Base-by-base conservation (phyloP, 2,888 invertebrate species). In the Chromoteleia sp. region DNA sequence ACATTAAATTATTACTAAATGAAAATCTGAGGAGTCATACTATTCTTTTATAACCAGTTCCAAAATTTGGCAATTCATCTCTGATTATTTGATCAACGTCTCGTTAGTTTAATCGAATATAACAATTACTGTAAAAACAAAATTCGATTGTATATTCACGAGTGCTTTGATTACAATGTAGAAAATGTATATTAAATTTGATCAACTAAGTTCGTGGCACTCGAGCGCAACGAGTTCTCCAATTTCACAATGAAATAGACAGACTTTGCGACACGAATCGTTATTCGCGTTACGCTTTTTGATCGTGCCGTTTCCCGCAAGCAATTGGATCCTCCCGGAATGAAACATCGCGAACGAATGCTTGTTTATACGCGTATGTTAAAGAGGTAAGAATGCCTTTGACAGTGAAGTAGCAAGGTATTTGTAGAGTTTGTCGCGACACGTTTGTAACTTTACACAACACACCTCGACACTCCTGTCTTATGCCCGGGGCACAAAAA, bases 371-470 rank as follows among this genome's bases (percentile, higher is more conserved):
- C 45, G 59, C 12, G 10, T 7, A 70, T 43, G 71, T 33, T 65
- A 76, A 71, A 71, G 65, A 81, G 81, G 59, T 52, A 61, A 76
- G 81, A 81, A 81, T 81, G 81, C 81, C 81, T 81, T 81, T 78
- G 77, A 82, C 81, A 65, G 14, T 71, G 25, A 56, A 76, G 54
- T 63, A n/a, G 25, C 63, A 41, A 29, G 70, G 68, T 50, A 75
- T 75, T 74, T 43, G 70, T 48, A 4, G 77, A 70, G 77, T 70
- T 70, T 52, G 65, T 58, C 63, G 58, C 63, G 71, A 65, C 58
- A 59, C 67, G 78, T 79, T 82, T 82, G 79, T 79, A 82, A 82
- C 68, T 61, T 82, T 82, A 82, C 79, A 73, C 82, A 82, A 52
- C 61, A 12, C 54, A 58, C 19, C 63, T 63, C 67, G 33, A 30